Conservation (phyloP, 1,140 invertebrate species). For the Neotoxoptera formosana region DNA sequence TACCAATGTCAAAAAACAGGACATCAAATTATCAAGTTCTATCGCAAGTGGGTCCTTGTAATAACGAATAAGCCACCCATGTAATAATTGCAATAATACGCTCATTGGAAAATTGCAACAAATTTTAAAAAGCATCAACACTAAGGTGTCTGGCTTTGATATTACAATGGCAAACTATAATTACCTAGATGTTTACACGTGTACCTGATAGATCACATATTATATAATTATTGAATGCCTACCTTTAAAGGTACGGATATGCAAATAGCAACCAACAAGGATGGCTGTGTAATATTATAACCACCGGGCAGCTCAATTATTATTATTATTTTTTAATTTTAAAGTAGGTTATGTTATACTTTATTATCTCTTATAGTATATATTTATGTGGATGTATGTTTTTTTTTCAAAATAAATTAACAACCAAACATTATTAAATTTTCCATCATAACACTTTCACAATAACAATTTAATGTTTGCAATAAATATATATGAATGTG, state of each 20-base stretch:
- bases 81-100: neutral
- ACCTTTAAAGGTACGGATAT: neutral
- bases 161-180: neutral
- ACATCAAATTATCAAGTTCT: constrained; percentile 5
- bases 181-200: constrained; percentile 34
- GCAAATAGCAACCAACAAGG: neutral
- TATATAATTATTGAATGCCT: constrained; percentile 31
- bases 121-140: neutral
- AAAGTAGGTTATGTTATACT: constrained; percentile 14
- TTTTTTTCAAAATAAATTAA: neutral
- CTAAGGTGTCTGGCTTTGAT: neutral
- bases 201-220: constrained; percentile 41
- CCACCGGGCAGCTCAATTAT: constrained; percentile 46
- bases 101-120: neutral
- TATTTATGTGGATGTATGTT: neutral
- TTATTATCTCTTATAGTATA: constrained; percentile 26
- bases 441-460: neutral
- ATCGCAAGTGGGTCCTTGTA: neutral
- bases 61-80: neutral
- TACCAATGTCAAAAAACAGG: neutral
- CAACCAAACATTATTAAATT: constrained; percentile 16
- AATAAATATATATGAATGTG: constrained; percentile 31
- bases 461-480: constrained; percentile 3
- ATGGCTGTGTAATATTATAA: constrained; percentile 43
- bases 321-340: constrained; percentile 46